Percentiles rank a stretch among this genome's conserved stretches.
These are phyloP conservation scores for Alexandromys fortis DNA, from an alignment of 2,113 vertebrate genomes.

Conservation along the genomic window DNA sequence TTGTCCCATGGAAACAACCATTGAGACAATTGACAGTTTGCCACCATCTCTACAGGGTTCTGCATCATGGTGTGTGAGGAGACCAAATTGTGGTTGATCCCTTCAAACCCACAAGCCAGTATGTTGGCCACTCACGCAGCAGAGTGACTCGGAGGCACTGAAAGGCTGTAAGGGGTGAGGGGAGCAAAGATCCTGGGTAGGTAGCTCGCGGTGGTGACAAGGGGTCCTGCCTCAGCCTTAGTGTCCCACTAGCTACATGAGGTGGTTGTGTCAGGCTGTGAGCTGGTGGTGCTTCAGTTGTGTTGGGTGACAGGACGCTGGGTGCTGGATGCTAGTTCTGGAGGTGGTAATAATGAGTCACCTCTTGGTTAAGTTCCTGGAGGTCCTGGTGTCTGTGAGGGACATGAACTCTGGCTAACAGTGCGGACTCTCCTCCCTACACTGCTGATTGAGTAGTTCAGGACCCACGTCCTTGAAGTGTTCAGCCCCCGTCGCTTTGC, in stretches of 20 bases:
- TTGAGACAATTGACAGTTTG: rapidly evolving
- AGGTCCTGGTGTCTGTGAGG: rapidly evolving
- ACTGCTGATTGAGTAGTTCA: too few species aligned
- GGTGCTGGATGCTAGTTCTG: neutral
- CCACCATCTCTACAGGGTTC: too few species aligned
- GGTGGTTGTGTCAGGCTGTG: neutral
- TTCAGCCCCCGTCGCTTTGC: too few species aligned
- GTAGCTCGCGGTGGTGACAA: rapidly evolving
- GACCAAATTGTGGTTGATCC: rapidly evolving
- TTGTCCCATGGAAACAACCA: neutral
- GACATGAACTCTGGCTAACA: neutral
- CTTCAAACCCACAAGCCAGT: neutral
- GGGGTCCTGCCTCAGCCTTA: rapidly evolving
- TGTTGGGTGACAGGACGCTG: rapidly evolving
- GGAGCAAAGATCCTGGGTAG: neutral
- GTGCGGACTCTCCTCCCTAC: neutral
- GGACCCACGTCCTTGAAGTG: neutral
- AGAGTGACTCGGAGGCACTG: neutral
- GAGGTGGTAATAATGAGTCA: too few species aligned
- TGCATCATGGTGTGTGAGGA: neutral
- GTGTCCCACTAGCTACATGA: rapidly evolving
- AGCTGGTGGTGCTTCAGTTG: rapidly evolving
- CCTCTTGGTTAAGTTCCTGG: rapidly evolving
- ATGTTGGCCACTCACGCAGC: neutral
- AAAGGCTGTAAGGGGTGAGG: rapidly evolving